A percentile compares a stretch with the other conserved stretches of the same genome.
Conservation (phyloP, 2,113 vertebrate species). For the Gopherus flavomarginatus region DNA sequence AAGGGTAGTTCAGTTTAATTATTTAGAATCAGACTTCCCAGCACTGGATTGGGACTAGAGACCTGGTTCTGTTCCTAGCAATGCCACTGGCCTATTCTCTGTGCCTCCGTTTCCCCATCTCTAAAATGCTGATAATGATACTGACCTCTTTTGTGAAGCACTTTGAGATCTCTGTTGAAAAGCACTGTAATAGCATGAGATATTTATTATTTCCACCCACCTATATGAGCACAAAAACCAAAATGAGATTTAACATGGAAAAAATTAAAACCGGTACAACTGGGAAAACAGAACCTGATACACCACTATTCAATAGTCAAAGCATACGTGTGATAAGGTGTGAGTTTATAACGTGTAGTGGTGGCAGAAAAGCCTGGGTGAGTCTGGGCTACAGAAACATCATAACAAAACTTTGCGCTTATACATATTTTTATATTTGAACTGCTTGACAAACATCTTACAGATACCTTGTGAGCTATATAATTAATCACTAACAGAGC, state of each 20-base stretch:
- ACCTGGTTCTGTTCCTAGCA: background rate
- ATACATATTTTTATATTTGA: accelerated
- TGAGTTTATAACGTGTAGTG: background rate
- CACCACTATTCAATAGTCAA: background rate
- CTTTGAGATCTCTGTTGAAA: background rate
- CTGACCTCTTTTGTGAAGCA: background rate
- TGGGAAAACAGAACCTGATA: background rate
- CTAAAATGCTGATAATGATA: background rate
- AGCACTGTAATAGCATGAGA: background rate
- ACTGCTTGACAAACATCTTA: background rate
- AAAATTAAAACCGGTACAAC: accelerated
- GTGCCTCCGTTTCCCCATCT: background rate
- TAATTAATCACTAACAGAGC: background rate
- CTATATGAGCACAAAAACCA: background rate
- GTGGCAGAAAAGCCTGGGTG: background rate
- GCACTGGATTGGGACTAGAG: background rate
- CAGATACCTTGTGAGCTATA: background rate
- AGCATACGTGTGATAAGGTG: background rate
- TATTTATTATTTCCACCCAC: background rate
- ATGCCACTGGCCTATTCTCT: background rate
- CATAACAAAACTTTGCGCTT: background rate
- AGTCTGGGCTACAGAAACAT: background rate
- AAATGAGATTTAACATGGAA: background rate
- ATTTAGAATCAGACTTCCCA: background rate
- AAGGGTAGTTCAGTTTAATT: background rate